phyloP scores from a whole-genome alignment of 1,140 invertebrate genomes.

The Psix sp. region DNA sequence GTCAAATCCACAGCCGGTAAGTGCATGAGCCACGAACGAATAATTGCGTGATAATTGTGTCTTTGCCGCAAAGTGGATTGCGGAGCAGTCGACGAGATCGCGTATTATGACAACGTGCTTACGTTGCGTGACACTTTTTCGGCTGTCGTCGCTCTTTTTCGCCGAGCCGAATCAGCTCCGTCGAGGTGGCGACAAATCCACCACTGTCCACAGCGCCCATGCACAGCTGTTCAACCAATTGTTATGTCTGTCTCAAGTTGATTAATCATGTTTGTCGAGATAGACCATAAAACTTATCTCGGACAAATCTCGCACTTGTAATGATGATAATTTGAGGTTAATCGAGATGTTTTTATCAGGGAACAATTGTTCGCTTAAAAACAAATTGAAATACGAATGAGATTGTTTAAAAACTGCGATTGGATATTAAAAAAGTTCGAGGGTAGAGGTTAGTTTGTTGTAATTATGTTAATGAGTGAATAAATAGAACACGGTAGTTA shows the following conservation, averaged over 20 bases:
- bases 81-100: slow-evolving; percentile 61
- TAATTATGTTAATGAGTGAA: too few species aligned
- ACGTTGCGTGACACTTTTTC: slow-evolving; percentile 17
- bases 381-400: too few species aligned
- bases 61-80: slow-evolving; percentile 58
- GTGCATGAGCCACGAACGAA: slow-evolving; percentile 58
- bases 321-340: too few species aligned
- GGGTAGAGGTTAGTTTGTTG: too few species aligned
- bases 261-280: slow-evolving; percentile 4
- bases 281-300: slow-evolving; percentile 6
- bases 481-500: too few species aligned
- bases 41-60: slow-evolving; percentile 42
- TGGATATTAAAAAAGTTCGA: too few species aligned
- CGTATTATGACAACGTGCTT: slow-evolving; percentile 59
- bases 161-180: too few species aligned
- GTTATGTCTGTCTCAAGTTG: not conserved
- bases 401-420: too few species aligned
- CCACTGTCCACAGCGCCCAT: not conserved
- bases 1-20: slow-evolving; percentile 72
- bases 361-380: too few species aligned
- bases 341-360: too few species aligned
- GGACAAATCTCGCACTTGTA: too few species aligned
- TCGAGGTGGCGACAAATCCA: not conserved
- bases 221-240: slow-evolving; percentile 6
- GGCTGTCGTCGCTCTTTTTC: not conserved